Base-by-base conservation (phyloP, 2,888 invertebrate species). In the Athripsodes cinereus region DNA sequence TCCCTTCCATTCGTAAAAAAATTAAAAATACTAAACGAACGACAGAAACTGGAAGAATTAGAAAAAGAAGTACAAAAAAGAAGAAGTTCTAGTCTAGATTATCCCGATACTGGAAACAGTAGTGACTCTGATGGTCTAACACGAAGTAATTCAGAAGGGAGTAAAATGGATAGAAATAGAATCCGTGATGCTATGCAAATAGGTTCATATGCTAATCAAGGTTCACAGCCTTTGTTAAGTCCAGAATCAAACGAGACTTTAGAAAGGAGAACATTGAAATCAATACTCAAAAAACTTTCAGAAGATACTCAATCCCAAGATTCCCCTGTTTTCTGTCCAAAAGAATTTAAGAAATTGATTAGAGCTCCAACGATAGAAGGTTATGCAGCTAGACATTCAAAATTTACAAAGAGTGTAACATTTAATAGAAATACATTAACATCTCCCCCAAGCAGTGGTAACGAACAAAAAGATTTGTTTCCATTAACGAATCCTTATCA, bases 1-100 rank as follows among this genome's bases (percentile, higher is more conserved):
- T 88, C 90, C 13, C 72, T 92, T 59, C 92, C 92, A 0, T 92
- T 92, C 69, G 92, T 92, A 0, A 92, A 92, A 72, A 91, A 92
- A 67, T 74, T 92, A 52, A 92, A 92, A 76, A 92, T 93, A 66
- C 78, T 92, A 50, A 92, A 92, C 71, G 92, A 92, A 73, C 81
- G 92, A 10, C 92, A 92, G 70, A 92, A 92, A 74, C 72, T 92
- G 62, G 90, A 88, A 31, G 90, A 90, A 69, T 75, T 92, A 49
- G 90, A 92, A 50, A 61, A 59, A 70, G 84, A 82, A 64, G 88
- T 85, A 11, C 85, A 90, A 22, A 84, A 86, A 70, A 82, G 82
- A 60, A 79, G 92, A 61, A 92, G 91, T 71, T 88, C 90, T 58
- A 92, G 91, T 66, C 77, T 92, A 68, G 92, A 92, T 67, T 86